Conservation (phyloP, 2,888 invertebrate species). For the Eristalis tenax region DNA sequence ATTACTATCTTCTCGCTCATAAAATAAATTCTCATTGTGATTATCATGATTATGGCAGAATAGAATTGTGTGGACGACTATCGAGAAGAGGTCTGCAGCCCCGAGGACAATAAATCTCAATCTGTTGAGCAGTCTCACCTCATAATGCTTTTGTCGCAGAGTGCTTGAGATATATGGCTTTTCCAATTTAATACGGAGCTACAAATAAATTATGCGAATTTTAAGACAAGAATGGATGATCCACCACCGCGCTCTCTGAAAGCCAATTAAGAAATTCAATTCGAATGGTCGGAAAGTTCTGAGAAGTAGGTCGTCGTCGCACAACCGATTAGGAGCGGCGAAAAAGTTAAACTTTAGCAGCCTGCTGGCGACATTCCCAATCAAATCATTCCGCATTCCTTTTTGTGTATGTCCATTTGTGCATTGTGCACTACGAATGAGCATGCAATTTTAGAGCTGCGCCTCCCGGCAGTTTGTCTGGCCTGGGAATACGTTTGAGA, state of each 20-base stretch:
- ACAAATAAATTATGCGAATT: no score
- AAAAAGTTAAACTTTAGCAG: slow-evolving; percentile 60
- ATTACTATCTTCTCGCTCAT: slow-evolving; percentile 42
- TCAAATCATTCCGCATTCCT: slow-evolving; percentile 32
- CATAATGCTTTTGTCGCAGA: slow-evolving; percentile 15
- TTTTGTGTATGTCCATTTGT: not conserved
- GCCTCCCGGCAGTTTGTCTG: slow-evolving; percentile 62
- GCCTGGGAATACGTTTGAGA: not conserved
- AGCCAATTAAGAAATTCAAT: slow-evolving; percentile 37
- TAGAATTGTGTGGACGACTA: not conserved
- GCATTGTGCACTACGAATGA: slow-evolving; percentile 21
- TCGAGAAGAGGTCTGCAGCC: not conserved
- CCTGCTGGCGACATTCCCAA: slow-evolving; percentile 60
- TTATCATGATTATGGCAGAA: slow-evolving; percentile 36
- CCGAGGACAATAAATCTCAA: slow-evolving; percentile 22
- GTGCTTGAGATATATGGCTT: slow-evolving; percentile 30
- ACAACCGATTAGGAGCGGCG: slow-evolving; percentile 30
- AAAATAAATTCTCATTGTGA: slow-evolving; percentile 43
- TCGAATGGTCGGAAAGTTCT: slow-evolving; percentile 38
- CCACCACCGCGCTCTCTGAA: not conserved
- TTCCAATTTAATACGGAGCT: not conserved
- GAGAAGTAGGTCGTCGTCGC: slow-evolving; percentile 41
- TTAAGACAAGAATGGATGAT: not conserved
- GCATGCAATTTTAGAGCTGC: slow-evolving; percentile 52
- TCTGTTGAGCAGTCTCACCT: slow-evolving; percentile 4